These are phyloP conservation scores for Lasiurus cinereus DNA, from an alignment of 2,113 vertebrate genomes.

Conservation along the genomic window DNA sequence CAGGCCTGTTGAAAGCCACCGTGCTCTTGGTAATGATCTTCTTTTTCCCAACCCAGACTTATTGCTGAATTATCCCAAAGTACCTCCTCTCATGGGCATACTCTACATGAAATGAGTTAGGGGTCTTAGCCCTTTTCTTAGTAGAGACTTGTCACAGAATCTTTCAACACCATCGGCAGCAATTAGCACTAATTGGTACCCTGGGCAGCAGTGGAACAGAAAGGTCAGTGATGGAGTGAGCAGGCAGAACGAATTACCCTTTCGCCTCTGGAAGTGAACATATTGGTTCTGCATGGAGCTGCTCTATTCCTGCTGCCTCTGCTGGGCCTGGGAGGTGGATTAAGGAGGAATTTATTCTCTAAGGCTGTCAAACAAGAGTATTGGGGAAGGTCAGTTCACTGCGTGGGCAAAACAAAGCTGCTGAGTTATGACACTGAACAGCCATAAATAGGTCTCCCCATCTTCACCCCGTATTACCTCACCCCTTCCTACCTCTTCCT, in stretches of 20 bases:
- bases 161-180: conserved; percentile 51
- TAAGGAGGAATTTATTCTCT: conserved; percentile 27
- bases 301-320: not conserved
- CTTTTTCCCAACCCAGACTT: not conserved
- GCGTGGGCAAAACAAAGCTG: not conserved
- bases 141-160: conserved; percentile 17
- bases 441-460: not conserved
- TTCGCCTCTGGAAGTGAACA: conserved; percentile 57
- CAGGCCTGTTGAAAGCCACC: conserved; percentile 59
- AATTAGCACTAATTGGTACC: conserved; percentile 75
- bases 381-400: not conserved
- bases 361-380: conserved; percentile 24
- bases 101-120: conserved; percentile 55
- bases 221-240: conserved; percentile 64
- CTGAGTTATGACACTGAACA: not conserved
- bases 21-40: not conserved
- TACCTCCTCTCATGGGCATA: conserved; percentile 6
- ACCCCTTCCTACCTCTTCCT: not conserved
- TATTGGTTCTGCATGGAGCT: not conserved
- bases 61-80: not conserved
- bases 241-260: conserved; percentile 19
- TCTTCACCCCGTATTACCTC: not conserved
- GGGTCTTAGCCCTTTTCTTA: conserved; percentile 62
- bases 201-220: not conserved
- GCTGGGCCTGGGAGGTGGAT: not conserved